Evolutionary conservation across 2,888 invertebrate species (phyloP).

Genomic region (Drosophila sordidapex): DNA sequence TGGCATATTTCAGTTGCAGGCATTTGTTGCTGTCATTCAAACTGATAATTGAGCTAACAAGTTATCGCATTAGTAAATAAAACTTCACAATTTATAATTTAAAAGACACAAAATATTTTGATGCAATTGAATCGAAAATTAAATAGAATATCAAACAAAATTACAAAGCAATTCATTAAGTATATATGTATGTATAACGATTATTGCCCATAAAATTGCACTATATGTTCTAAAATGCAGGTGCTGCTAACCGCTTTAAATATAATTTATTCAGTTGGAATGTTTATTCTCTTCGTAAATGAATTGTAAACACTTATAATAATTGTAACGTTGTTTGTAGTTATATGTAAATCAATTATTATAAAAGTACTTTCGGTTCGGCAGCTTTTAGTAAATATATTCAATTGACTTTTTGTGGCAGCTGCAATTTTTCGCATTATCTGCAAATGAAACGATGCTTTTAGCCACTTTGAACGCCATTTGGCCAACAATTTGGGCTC

Average conservation of each 20-base stretch:
- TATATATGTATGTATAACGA: not conserved
- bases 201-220: not conserved
- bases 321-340: not conserved
- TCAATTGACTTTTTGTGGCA: slow-evolving; percentile 15
- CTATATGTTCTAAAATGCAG: no score
- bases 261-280: not conserved
- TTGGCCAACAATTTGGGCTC: slow-evolving; percentile 42
- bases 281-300: not conserved
- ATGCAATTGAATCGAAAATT: not conserved
- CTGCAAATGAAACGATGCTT: slow-evolving; percentile 28
- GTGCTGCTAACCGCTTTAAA: not conserved
- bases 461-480: slow-evolving; percentile 45
- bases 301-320: not conserved
- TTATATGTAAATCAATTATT: not conserved
- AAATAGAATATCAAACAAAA: not conserved
- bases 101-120: not conserved
- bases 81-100: slow-evolving; percentile 2
- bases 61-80: slow-evolving; percentile 16
- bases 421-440: slow-evolving; percentile 27
- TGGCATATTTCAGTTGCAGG: slow-evolving; percentile 27
- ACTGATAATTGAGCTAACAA: slow-evolving; percentile 37
- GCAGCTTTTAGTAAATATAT: slow-evolving; percentile 7
- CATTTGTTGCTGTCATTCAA: slow-evolving; percentile 34
- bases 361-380: not conserved
- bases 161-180: not conserved